Evolutionary conservation across 2,113 vertebrate species (phyloP).

Genomic region (Pyxicephalus adspersus): DNA sequence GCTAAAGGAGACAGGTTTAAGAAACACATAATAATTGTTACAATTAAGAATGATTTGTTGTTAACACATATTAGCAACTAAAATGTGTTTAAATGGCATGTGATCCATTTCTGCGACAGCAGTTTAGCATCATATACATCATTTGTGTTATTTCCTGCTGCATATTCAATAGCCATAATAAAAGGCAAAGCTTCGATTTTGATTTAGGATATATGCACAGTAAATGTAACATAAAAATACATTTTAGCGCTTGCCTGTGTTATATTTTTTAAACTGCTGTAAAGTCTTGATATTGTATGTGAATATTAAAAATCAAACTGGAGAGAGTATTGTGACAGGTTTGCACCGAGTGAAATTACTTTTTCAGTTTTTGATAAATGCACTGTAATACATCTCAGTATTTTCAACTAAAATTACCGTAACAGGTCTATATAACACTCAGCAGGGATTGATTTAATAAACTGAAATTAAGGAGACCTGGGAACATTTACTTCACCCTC

Average conservation of each 20-base stretch:
- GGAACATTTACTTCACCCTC: neutral
- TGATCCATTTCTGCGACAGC: neutral
- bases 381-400: neutral
- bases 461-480: slow-evolving; percentile 11
- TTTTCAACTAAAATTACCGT: slow-evolving; percentile 5
- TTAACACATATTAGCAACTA: slow-evolving; percentile 46
- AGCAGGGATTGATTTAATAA: slow-evolving; percentile 18
- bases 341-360: too few species aligned
- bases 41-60: slow-evolving; percentile 56
- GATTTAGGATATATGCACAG: too few species aligned
- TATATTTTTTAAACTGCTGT: too few species aligned
- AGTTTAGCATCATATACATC: neutral
- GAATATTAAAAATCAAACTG: too few species aligned
- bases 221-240: too few species aligned
- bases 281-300: too few species aligned
- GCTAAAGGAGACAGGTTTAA: slow-evolving; percentile 51
- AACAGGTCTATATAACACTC: slow-evolving; percentile 20
- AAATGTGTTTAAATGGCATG: neutral
- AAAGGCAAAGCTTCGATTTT: too few species aligned
- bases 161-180: neutral
- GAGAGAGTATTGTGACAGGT: too few species aligned
- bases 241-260: too few species aligned
- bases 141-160: neutral
- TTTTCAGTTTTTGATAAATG: too few species aligned
- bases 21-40: slow-evolving; percentile 54